phyloP scores from a whole-genome alignment of 2,113 vertebrate genomes.

The Loxodonta africana region DNA sequence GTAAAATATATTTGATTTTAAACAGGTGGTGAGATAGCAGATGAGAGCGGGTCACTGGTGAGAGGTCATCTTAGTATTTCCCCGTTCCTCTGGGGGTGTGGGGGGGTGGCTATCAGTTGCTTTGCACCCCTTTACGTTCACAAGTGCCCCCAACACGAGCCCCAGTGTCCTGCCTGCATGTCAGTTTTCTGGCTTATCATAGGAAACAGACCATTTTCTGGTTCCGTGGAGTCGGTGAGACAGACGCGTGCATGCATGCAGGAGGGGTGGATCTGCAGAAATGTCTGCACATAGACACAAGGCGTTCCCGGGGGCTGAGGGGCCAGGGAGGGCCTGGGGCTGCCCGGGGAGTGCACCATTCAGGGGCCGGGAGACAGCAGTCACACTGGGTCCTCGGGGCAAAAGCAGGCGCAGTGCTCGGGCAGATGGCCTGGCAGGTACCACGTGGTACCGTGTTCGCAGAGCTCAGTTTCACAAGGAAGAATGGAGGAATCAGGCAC shows the following conservation, averaged over 20 bases:
- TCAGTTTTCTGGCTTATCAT: constrained; percentile 52
- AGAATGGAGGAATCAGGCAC: neutral
- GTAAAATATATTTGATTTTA: neutral
- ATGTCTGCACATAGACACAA: constrained; percentile 12
- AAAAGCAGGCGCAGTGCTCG: too few relatives aligned
- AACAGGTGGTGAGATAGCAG: neutral
- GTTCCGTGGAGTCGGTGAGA: constrained; percentile 62
- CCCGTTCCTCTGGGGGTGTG: neutral
- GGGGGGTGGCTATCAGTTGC: neutral
- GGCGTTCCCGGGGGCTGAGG: neutral
- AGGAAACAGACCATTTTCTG: constrained; percentile 54
- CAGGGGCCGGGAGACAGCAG: too few relatives aligned
- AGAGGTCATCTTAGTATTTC: fast-evolving
- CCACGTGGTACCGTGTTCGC: neutral
- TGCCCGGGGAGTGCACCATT: too few relatives aligned
- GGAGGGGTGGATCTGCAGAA: neutral
- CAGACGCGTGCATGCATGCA: neutral
- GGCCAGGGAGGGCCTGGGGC: neutral
- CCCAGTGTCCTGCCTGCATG: neutral
- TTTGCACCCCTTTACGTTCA: neutral
- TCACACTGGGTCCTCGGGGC: too few relatives aligned
- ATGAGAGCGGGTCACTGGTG: neutral
- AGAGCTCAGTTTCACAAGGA: neutral
- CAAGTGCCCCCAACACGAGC: constrained; percentile 10
- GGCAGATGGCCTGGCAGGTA: too few relatives aligned